Percentiles rank a stretch among this genome's conserved stretches.
Evolutionary conservation across 2,113 vertebrate genomes (phyloP).

Genomic region (Felis catus): DNA sequence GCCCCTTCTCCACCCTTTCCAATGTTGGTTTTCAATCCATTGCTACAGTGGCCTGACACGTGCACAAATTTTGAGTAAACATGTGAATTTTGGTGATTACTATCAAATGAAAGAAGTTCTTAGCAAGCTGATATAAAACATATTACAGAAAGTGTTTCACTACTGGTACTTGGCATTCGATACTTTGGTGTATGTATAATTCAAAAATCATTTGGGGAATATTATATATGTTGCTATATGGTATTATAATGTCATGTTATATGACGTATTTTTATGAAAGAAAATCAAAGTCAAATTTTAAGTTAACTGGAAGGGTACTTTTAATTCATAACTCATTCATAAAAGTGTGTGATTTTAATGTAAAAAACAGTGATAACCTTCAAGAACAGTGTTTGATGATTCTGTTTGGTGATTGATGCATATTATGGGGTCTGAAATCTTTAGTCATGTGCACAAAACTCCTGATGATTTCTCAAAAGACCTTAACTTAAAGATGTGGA

Average conservation of each 20-base stretch:
- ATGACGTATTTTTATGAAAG: not conserved
- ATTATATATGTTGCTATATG: not conserved
- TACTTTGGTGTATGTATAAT: not conserved
- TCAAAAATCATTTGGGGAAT: not conserved
- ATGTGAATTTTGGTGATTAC: not conserved
- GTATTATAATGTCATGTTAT: not conserved
- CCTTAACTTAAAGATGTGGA: not conserved
- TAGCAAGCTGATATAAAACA: not conserved
- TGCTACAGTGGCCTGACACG: not conserved
- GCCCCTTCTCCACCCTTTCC: not conserved
- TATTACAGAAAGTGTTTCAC: not conserved
- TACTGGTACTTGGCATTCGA: not conserved
- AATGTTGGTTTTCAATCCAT: accelerated
- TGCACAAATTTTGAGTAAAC: not conserved
- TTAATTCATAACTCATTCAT: not conserved
- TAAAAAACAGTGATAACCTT: not conserved
- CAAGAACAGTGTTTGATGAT: not conserved
- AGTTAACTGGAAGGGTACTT: not conserved
- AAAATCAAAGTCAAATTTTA: not conserved
- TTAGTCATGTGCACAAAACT: not conserved
- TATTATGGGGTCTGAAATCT: not conserved
- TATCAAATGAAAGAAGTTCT: not conserved
- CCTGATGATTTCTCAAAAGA: not conserved
- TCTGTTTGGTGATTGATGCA: not conserved
- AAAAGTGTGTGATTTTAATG: not conserved